These are phyloP conservation scores for Calyptommatus sinebrachiatus DNA, from an alignment of 2,113 vertebrate genomes.

Conservation along the genomic window DNA sequence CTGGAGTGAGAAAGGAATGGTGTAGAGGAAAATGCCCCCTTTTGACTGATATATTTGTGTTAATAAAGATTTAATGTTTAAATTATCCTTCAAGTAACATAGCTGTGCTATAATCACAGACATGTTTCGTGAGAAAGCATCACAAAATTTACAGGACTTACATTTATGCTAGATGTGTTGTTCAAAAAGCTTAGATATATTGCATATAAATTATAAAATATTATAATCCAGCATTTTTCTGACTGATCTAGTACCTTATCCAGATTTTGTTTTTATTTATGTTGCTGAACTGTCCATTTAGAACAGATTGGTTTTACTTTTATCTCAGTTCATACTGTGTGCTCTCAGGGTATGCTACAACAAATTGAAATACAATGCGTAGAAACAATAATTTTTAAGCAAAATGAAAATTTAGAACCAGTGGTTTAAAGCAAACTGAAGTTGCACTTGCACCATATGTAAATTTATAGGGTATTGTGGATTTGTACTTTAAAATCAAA, in stretches of 20 bases:
- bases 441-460: background rate
- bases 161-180: background rate
- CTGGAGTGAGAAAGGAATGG: background rate
- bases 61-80: background rate
- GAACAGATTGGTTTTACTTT: no score
- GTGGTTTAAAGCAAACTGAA: no score
- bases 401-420: no score
- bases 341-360: no score
- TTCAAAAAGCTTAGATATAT: background rate
- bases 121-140: background rate
- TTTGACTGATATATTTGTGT: background rate
- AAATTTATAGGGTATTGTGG: no score
- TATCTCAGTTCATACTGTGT: no score
- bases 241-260: accelerated
- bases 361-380: no score
- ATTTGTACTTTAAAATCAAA: background rate
- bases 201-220: background rate
- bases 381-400: no score
- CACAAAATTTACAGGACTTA: background rate
- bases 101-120: background rate
- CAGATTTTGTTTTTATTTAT: constrained; percentile 19
- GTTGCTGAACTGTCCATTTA: constrained; percentile 12
- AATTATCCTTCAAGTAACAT: background rate
- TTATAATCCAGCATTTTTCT: background rate
- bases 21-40: background rate